These are phyloP conservation scores for Galaxea fascicularis DNA, from an alignment of 92 coral and sea anemone species.

Conservation along the genomic window DNA sequence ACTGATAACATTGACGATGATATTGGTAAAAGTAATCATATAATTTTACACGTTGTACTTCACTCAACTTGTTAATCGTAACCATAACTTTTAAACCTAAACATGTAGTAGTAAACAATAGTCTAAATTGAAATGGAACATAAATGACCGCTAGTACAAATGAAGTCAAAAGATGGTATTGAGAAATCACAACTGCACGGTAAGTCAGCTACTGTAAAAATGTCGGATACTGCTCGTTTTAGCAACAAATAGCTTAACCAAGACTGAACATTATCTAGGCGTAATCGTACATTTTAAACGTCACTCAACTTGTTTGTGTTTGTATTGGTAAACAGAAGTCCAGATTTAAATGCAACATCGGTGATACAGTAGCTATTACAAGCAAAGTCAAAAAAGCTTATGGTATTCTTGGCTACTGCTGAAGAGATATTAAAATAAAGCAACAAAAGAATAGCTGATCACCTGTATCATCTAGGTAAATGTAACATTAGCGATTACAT, in stretches of 20 bases:
- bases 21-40: no score
- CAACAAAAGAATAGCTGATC: no score
- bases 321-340: background rate
- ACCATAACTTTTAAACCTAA: background rate
- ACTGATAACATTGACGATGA: no score
- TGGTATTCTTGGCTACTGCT: no score
- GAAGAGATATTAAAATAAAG: no score
- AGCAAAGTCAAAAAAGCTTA: no score
- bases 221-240: conserved; percentile 1
- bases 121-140: background rate
- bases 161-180: background rate
- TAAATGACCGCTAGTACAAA: background rate
- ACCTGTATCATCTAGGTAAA: conserved; percentile 22
- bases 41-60: no score
- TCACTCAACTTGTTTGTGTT: conserved; percentile 1
- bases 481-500: background rate
- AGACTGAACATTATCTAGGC: background rate
- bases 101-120: background rate
- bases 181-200: no score
- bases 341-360: background rate
- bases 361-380: no score
- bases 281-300: conserved; percentile 1
- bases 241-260: no score
- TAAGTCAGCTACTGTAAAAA: background rate
- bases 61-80: background rate